Percentiles rank a stretch among this genome's conserved stretches.
Conservation (phyloP, 2,797 vertebrate genomes). For the Pelodytes ibericus region DNA sequence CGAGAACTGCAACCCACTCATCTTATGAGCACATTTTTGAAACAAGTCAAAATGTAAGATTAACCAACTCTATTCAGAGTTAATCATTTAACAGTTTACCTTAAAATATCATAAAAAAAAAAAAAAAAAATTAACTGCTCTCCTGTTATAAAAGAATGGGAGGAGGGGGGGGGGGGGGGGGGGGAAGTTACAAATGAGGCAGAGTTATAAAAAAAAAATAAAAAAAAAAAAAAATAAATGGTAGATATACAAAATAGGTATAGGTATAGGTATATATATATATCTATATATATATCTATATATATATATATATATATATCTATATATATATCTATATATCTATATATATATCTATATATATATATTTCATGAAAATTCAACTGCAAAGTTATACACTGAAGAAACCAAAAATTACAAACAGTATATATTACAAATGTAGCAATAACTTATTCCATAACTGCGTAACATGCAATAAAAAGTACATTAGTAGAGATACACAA, state of each 20-base stretch:
- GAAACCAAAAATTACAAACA: slow-evolving; percentile 83
- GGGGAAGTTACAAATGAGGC: slow-evolving; percentile 82
- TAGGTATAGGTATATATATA: too few relatives aligned
- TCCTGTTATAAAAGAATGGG: slow-evolving; percentile 76
- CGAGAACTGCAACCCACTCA: not conserved
- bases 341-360: too few relatives aligned
- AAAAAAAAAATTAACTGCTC: slow-evolving; percentile 78
- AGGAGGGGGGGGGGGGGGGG: too few relatives aligned
- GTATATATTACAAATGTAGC: slow-evolving; percentile 97
- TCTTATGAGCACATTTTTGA: not conserved
- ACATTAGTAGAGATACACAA: slow-evolving; percentile 85
- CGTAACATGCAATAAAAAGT: slow-evolving; percentile 96
- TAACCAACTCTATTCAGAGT: slow-evolving; percentile 26
- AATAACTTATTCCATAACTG: slow-evolving; percentile 99
- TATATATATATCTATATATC: too few relatives aligned
- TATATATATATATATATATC: too few relatives aligned
- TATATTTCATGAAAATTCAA: slow-evolving; percentile 84
- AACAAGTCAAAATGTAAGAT: not conserved
- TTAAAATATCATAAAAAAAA: slow-evolving; percentile 76
- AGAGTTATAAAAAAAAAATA: slow-evolving; percentile 70
- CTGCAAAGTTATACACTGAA: slow-evolving; percentile 86
- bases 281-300: too few relatives aligned
- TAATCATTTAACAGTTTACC: slow-evolving; percentile 79
- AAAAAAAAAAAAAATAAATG: slow-evolving; percentile 68
- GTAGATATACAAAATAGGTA: slow-evolving; percentile 84